A percentile compares a stretch with the other conserved stretches of the same genome.
Evolutionary conservation across 64 coral and sea anemone species (phyloP).

Genomic region (Dendrophyllia cribrosa): DNA sequence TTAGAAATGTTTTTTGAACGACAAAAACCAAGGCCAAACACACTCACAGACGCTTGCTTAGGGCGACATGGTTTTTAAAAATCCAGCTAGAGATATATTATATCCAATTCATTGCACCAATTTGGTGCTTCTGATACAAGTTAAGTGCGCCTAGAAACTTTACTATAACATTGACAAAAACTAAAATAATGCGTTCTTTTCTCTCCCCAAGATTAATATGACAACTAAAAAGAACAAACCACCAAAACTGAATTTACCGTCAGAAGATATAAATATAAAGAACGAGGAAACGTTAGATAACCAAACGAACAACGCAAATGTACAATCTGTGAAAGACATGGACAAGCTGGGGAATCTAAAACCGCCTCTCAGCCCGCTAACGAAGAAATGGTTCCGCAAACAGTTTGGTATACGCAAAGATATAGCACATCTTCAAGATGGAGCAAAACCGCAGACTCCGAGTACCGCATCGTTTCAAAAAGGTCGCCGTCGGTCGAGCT

Average conservation of each 20-base stretch:
- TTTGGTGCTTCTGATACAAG: too few species aligned
- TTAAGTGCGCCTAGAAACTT: too few species aligned
- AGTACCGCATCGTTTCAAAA: not conserved
- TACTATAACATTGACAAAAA: too few species aligned
- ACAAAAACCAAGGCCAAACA: too few species aligned
- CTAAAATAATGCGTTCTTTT: not conserved
- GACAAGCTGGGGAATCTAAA: not conserved
- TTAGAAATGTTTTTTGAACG: too few species aligned
- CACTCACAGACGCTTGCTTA: too few species aligned
- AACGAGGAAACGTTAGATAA: not conserved
- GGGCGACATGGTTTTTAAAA: too few species aligned
- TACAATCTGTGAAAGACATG: not conserved
- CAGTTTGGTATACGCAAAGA: constrained; percentile 85
- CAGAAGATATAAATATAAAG: not conserved
- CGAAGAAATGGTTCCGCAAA: constrained; percentile 89
- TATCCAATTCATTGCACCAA: too few species aligned
- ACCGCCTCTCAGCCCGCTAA: constrained; percentile 48
- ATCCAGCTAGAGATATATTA: too few species aligned
- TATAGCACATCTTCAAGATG: constrained; percentile 2
- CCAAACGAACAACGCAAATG: not conserved
- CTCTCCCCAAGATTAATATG: not conserved
- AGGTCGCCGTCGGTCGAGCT: constrained; percentile 73
- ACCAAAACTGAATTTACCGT: not conserved
- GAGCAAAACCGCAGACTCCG: not conserved
- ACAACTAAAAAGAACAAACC: constrained; percentile 8